Percentiles rank a stretch among this genome's conserved stretches.
These are phyloP conservation scores for Peromyscus californicus DNA, from an alignment of 2,113 vertebrate genomes.

Conservation along the genomic window DNA sequence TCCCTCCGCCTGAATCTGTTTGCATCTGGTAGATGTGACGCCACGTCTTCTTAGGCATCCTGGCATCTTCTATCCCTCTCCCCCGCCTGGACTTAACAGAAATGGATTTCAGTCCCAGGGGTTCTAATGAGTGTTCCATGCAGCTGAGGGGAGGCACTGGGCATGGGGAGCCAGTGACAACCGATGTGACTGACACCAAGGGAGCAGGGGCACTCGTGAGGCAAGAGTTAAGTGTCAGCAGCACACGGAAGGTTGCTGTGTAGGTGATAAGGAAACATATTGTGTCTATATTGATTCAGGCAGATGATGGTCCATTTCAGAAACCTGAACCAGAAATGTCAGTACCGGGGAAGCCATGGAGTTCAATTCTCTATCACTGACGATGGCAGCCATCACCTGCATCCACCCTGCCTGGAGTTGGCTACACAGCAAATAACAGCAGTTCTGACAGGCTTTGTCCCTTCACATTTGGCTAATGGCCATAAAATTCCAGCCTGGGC, in stretches of 20 bases:
- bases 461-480: neutral
- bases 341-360: neutral
- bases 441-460: neutral
- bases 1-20: neutral
- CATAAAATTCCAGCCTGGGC: neutral
- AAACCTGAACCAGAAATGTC: neutral
- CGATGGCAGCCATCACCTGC: neutral
- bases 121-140: neutral
- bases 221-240: too few species aligned
- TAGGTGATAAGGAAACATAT: neutral
- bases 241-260: neutral
- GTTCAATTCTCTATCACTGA: neutral
- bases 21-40: neutral
- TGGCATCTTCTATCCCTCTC: neutral
- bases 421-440: too few species aligned
- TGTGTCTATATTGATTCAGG: neutral
- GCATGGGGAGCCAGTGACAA: neutral
- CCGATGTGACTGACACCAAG: neutral
- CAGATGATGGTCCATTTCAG: neutral
- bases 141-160: neutral
- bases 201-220: neutral
- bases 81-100: conserved; percentile 20
- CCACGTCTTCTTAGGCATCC: neutral
- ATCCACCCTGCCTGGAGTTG: neutral
- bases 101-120: neutral